These are phyloP conservation scores for Siderastrea radians DNA, from an alignment of 92 coral and sea anemone genomes.

Conservation along the genomic window DNA sequence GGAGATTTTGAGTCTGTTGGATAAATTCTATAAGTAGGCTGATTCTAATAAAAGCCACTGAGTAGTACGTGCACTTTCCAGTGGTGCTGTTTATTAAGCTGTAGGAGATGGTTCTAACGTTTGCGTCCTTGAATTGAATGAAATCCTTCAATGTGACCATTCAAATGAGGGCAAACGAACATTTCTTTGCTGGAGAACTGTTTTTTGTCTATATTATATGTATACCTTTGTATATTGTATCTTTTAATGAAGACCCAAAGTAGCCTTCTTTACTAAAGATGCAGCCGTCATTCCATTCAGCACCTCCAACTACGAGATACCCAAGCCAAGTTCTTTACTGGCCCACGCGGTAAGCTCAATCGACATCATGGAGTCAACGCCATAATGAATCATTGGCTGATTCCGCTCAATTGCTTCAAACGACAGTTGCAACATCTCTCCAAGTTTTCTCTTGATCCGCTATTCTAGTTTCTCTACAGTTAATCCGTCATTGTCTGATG, in stretches of 20 bases:
- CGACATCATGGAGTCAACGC: constrained; percentile 7
- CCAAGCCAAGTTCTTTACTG: neutral
- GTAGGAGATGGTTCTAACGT: no score
- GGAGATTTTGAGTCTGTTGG: no score
- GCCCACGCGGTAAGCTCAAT: neutral
- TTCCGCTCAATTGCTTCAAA: neutral
- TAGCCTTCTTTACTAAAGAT: neutral
- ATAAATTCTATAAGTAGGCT: no score
- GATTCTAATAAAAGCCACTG: no score
- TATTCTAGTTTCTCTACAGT: neutral
- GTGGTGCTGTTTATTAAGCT: no score
- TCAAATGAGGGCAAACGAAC: no score
- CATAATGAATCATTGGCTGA: constrained; percentile 5
- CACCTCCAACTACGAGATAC: constrained; percentile 1
- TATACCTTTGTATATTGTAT: neutral
- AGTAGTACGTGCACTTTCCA: no score
- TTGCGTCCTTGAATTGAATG: no score
- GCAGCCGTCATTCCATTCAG: neutral
- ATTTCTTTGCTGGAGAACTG: no score
- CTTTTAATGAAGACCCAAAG: neutral
- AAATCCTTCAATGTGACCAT: no score
- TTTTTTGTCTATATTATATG: neutral
- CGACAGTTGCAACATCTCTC: neutral
- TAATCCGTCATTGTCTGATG: neutral
- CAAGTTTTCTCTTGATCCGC: no score